These are phyloP conservation scores for Dolichallabes microphthalmus DNA, from an alignment of 2,113 vertebrate species.

Conservation along the genomic window DNA sequence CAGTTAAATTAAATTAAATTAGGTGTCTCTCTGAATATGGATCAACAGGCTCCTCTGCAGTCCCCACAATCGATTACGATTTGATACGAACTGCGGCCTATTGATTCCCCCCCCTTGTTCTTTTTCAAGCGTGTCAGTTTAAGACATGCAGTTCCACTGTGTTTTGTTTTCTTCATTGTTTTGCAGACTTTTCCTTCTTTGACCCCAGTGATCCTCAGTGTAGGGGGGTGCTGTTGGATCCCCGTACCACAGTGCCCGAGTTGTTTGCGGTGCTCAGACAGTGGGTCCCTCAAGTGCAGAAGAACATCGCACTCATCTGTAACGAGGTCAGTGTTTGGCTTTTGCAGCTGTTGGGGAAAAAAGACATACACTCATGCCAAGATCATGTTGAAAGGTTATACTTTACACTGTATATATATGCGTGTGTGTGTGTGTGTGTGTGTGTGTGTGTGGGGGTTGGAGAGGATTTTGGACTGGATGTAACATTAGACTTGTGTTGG, in stretches of 20 bases:
- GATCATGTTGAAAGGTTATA: neutral
- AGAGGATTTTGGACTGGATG: neutral
- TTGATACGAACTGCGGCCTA: slow-evolving; percentile 4
- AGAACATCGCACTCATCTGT: slow-evolving; percentile 88
- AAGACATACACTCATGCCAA: neutral
- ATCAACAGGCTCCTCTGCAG: slow-evolving; percentile 10
- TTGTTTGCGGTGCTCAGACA: slow-evolving; percentile 95
- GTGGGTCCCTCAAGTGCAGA: slow-evolving; percentile 98
- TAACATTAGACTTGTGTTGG: slow-evolving; percentile 27
- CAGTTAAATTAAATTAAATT: slow-evolving; percentile 34
- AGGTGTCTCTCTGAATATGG: slow-evolving; percentile 38
- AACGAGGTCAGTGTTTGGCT: slow-evolving; percentile 80
- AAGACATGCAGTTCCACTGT: neutral
- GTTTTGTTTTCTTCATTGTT: slow-evolving; percentile 18
- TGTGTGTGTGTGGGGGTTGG: neutral
- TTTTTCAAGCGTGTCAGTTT: neutral
- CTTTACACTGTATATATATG: neutral
- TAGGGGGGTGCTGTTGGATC: slow-evolving; percentile 85
- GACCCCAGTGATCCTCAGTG: slow-evolving; percentile 92
- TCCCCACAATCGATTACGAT: slow-evolving; percentile 24
- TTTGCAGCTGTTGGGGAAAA: slow-evolving; percentile 1
- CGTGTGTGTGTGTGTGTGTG: slow-evolving; percentile 10
- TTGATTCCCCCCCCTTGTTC: neutral
- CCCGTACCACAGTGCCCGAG: slow-evolving; percentile 88
- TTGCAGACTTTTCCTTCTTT: slow-evolving; percentile 95